Percentiles rank a stretch among this genome's conserved stretches.
These are phyloP conservation scores for Acholoe squamosa DNA, from an alignment of 2,888 invertebrate species.

Conservation along the genomic window DNA sequence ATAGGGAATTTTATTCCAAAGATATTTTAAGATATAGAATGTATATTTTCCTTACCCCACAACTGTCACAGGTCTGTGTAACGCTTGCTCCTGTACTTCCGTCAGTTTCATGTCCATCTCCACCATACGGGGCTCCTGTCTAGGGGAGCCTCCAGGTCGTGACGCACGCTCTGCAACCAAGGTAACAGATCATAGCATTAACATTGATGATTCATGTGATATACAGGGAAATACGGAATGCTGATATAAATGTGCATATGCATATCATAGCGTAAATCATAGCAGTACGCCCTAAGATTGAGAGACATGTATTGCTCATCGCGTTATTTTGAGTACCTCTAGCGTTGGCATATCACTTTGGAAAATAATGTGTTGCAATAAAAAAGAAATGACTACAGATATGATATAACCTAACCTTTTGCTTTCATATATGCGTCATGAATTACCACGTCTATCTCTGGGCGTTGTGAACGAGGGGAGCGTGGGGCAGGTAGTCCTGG, in stretches of 20 bases:
- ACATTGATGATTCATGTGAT: background rate
- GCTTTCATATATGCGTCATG: background rate
- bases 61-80: background rate
- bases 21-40: background rate
- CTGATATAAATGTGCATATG: background rate
- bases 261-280: background rate
- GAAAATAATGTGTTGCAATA: no score
- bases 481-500: background rate
- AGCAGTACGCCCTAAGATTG: background rate
- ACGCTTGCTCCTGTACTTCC: background rate
- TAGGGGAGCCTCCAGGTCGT: background rate
- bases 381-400: no score
- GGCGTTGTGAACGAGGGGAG: background rate
- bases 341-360: background rate
- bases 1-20: background rate
- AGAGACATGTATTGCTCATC: background rate
- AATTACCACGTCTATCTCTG: background rate
- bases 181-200: background rate
- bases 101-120: conserved; percentile 6
- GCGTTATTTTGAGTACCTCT: background rate
- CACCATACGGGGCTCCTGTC: background rate
- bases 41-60: background rate
- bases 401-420: background rate
- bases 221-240: background rate
- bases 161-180: background rate